These are phyloP conservation scores for Serinus canaria DNA, from an alignment of 2,113 vertebrate species.

Conservation along the genomic window DNA sequence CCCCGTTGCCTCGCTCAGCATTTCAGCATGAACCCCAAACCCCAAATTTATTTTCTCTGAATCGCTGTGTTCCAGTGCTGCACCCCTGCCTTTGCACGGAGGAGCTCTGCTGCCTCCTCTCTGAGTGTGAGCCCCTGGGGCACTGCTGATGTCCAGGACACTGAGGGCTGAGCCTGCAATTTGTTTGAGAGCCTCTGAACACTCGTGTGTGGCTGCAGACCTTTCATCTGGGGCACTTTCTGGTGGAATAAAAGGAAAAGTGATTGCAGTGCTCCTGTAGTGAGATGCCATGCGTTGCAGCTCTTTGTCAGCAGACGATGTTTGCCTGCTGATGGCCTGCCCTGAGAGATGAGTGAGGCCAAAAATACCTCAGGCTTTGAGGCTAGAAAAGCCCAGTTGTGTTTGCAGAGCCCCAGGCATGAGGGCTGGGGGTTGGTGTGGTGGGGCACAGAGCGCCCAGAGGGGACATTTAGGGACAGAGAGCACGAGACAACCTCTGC, in stretches of 20 bases:
- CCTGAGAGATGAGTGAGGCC: background rate
- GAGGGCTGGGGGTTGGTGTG: background rate
- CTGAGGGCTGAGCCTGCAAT: background rate
- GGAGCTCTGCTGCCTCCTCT: background rate
- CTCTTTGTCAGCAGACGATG: background rate
- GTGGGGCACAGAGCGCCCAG: background rate
- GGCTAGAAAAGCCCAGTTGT: background rate
- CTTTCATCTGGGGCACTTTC: background rate
- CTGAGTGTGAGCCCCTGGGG: background rate
- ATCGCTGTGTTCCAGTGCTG: background rate
- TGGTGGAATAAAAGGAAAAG: background rate
- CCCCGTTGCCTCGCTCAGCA: background rate
- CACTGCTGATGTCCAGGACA: background rate
- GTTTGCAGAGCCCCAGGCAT: background rate
- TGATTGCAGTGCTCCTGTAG: background rate
- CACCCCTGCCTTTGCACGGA: background rate
- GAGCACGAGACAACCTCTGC: background rate
- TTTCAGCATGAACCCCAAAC: background rate
- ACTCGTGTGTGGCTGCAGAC: background rate
- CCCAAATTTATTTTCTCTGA: background rate
- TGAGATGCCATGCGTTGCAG: too few relatives aligned
- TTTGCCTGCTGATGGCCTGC: background rate
- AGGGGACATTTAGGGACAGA: background rate
- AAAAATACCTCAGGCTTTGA: background rate
- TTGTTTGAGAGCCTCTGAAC: background rate